phyloP scores from a whole-genome alignment of 2,888 invertebrate genomes.

The Hemicrepidius hirtus region DNA sequence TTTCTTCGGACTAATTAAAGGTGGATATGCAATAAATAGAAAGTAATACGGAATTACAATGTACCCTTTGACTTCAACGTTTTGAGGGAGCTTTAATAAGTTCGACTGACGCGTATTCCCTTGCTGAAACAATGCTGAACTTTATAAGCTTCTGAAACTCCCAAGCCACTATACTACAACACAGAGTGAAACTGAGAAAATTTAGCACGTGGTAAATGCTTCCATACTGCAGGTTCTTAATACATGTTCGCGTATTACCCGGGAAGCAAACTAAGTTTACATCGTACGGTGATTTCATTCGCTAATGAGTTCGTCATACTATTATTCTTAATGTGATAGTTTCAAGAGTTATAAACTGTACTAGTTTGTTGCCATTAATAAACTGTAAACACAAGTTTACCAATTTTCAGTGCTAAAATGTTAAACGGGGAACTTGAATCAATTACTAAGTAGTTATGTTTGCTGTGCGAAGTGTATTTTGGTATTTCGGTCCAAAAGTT shows the following conservation, averaged over 20 bases:
- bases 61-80: slow-evolving; percentile 46
- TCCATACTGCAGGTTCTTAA: slow-evolving; percentile 41
- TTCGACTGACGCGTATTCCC: slow-evolving; percentile 54
- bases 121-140: slow-evolving; percentile 46
- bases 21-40: slow-evolving; percentile 14
- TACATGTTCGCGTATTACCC: slow-evolving; percentile 40
- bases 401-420: too few relatives aligned
- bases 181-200: slow-evolving; percentile 43
- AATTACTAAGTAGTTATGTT: too few relatives aligned
- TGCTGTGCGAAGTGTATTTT: too few relatives aligned
- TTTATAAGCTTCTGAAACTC: slow-evolving; percentile 43
- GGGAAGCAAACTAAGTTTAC: slow-evolving; percentile 31
- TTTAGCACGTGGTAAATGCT: slow-evolving; percentile 47
- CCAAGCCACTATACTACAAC: slow-evolving; percentile 18
- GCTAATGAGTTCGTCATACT: slow-evolving; percentile 23
- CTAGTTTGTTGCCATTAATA: too few relatives aligned
- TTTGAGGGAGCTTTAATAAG: slow-evolving; percentile 58
- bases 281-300: slow-evolving; percentile 16
- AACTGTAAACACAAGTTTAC: too few relatives aligned
- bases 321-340: slow-evolving; percentile 19
- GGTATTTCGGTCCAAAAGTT: too few relatives aligned
- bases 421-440: too few relatives aligned
- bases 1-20: background rate
- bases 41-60: slow-evolving; percentile 33
- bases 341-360: slow-evolving; percentile 2